These are phyloP conservation scores for Pseudanteris insignis DNA, from an alignment of 2,888 invertebrate species.

Conservation along the genomic window DNA sequence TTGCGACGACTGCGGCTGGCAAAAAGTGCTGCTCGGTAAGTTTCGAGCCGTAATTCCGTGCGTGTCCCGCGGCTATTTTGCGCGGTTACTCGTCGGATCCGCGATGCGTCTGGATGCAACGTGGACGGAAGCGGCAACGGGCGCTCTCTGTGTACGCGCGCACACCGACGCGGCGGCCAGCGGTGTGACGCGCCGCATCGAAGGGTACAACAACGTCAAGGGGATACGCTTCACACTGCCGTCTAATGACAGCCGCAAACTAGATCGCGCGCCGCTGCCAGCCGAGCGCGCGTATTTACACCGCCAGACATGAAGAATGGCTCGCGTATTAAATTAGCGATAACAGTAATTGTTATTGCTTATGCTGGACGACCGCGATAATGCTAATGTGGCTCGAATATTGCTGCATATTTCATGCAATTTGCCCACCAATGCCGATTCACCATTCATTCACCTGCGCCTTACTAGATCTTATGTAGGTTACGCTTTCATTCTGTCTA, in stretches of 20 bases:
- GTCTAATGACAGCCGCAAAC: constrained; percentile 58
- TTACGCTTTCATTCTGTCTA: constrained; percentile 28
- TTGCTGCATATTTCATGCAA: constrained; percentile 47
- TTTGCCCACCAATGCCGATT: constrained; percentile 35
- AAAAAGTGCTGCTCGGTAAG: constrained; percentile 42
- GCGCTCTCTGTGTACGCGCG: constrained; percentile 46
- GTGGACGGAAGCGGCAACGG: constrained; percentile 53
- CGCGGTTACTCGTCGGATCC: constrained; percentile 51
- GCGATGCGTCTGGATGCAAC: constrained; percentile 55
- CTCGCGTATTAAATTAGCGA: constrained; percentile 56
- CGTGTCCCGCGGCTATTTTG: constrained; percentile 60
- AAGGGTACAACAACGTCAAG: constrained; percentile 48
- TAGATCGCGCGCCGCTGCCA: constrained; percentile 53
- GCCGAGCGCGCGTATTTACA: constrained; percentile 52
- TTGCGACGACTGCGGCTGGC: constrained; percentile 25
- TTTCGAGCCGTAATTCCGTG: constrained; percentile 49
- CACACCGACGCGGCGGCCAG: constrained; percentile 21
- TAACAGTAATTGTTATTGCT: constrained; percentile 61
- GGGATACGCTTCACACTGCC: constrained; percentile 59
- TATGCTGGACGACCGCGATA: constrained; percentile 51
- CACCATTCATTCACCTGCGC: constrained; percentile 36
- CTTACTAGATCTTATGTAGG: constrained; percentile 9
- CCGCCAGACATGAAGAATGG: constrained; percentile 56
- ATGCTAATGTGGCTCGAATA: constrained; percentile 47
- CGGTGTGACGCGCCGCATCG: constrained; percentile 22